Conservation (phyloP, 2,888 invertebrate species). For the Zelleria hepariella region DNA sequence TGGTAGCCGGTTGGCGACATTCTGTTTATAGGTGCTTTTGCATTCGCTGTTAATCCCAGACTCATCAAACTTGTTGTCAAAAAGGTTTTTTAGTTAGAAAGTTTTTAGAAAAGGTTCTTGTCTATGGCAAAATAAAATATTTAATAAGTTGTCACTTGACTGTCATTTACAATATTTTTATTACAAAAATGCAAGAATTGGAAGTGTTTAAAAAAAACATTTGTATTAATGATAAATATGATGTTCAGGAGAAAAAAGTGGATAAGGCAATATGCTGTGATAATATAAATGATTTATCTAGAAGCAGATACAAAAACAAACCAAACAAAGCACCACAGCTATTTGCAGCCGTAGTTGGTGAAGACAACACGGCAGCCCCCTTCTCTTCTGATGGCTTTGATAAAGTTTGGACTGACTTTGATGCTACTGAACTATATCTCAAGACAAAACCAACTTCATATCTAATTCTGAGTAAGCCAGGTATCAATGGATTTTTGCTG, state of each 20-base stretch:
- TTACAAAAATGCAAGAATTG: constrained; percentile 25
- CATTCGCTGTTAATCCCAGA: too few relatives aligned
- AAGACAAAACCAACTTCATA: constrained; percentile 68
- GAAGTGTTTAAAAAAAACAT: constrained; percentile 31
- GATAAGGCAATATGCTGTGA: constrained; percentile 28
- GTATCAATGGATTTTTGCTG: constrained; percentile 59
- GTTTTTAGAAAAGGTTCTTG: neutral
- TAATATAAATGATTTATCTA: constrained; percentile 24
- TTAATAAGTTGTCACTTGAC: constrained; percentile 8
- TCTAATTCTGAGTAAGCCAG: constrained; percentile 74
- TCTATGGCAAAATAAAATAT: constrained; percentile 3
- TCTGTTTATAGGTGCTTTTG: too few relatives aligned
- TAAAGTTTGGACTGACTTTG: constrained; percentile 63
- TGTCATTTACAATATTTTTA: constrained; percentile 14
- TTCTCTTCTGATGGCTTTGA: constrained; percentile 22
- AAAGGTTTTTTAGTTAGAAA: neutral
- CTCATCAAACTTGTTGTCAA: too few relatives aligned
- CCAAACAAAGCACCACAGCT: constrained; percentile 24
- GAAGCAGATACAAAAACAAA: constrained; percentile 14
- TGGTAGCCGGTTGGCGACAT: too few relatives aligned
- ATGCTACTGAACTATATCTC: constrained; percentile 63
- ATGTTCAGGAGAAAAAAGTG: constrained; percentile 23
- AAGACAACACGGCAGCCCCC: constrained; percentile 46
- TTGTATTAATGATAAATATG: constrained; percentile 31
- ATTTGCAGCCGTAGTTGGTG: constrained; percentile 45